Evolutionary conservation across 1,140 invertebrate species (phyloP), one percentile per base, ranked within the genome.

Genomic region (Drosophila azteca): DNA sequence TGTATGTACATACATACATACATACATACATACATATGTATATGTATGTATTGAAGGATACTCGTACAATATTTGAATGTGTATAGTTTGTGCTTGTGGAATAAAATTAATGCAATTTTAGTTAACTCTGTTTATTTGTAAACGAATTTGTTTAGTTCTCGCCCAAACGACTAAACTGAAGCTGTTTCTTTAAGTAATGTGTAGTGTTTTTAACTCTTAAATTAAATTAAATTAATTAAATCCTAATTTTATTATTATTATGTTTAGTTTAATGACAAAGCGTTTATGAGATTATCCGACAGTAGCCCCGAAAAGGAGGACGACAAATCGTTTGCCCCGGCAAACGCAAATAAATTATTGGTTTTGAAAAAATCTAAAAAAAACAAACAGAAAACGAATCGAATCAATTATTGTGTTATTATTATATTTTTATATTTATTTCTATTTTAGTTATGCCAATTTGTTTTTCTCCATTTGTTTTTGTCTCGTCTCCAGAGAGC

Each of bases 181-280:
- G 84, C 83, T 88, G 83, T 88, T 88, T 88, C 79, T 79, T 89
- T 88, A 88, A 88, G 83, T 88, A 89, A 83, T 88, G 75, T 80
- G 77, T 85, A 85, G 69, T 87, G 82, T 87, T 72, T 83, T 81
- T 78, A 74, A 54, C 26, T 66, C 74, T 75, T 88, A 87, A 88
- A 78, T 73, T 88, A 82, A 87, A 87, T 85, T 90, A 87, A 87
- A 71, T 66, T 50, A 87, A 87, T 85, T 90, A 87, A 87, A 71
- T 66, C 52, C 59, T 90, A 90, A 73, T 83, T 88, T 80, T 90
- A 90, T 87, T 69, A 20, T 20, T 20, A 69, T 69, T 83, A 80
- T 87, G 78, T 88, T 90, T 90, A 90, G 82, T 78, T 87, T 87
- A 87, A 90, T 90, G 74, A 68, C 66, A 81, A 83, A 83, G 79